Base-by-base conservation (phyloP, 2,797 vertebrate genomes). In the Champsocephalus esox region DNA sequence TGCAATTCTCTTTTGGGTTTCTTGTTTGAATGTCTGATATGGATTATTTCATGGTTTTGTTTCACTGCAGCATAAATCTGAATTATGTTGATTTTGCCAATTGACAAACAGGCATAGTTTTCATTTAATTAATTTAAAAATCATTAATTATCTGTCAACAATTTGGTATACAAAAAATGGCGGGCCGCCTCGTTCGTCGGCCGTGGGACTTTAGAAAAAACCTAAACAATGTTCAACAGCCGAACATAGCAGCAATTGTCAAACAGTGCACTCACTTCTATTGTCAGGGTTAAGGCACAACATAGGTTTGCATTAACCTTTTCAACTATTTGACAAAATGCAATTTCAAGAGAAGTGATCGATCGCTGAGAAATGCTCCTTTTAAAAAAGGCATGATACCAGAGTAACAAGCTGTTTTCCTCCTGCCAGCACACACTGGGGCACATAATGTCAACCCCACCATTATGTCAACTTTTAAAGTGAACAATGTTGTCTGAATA, bases 401-500 rank as follows among this genome's bases (percentile, higher is more conserved):
- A 54, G 71, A 59, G 52, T 63, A 54, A 71, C 3, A 3, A 69
- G 32, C 49, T 48, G 21, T 70, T 77, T 77, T 70, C 61, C 52
- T 73, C 49, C 44, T 66, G 60, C 43, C 4, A 13, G 24, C 46
- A 32, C 65, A 60, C 32, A 66, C 41, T 56, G 1, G 2, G 57
- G 57, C 12, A 69, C 74, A 60, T 72, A 77, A 79, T 63, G 77
- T 69, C 62, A 66, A 69, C 44, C 41, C 12, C 5, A 34, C 16
- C 21, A 73, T 9, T 75, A 54, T 77, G 62, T 75, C 77, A 86
- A n/a, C 19, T 49, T 70, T 65, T 70, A 75, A 69, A 66, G 66
- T 69, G 32, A 81, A 73, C 62, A 65, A 21, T 75, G 58, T n/a
- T 21, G 44, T 73, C 19, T 24, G 12, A 74, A 70, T 54, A 34